These are phyloP conservation scores for Pantherophis guttatus DNA, from an alignment of 2,113 vertebrate genomes.

Conservation along the genomic window DNA sequence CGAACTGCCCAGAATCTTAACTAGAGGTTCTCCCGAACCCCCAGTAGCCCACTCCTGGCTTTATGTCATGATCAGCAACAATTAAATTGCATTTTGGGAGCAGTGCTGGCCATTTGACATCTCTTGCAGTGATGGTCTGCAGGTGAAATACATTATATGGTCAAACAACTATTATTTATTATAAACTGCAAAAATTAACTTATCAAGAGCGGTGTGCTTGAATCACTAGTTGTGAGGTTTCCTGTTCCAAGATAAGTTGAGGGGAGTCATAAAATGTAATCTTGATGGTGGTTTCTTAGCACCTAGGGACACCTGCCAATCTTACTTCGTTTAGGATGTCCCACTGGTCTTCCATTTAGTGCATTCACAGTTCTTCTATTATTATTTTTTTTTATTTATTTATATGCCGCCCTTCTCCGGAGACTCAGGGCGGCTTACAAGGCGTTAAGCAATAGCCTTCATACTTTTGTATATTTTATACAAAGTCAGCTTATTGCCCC, in stretches of 20 bases:
- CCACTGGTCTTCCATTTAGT: background rate
- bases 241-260: background rate
- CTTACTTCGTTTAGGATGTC: background rate
- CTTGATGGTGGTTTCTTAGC: background rate
- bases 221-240: background rate
- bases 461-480: too few relatives aligned
- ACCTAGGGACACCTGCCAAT: background rate
- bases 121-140: background rate
- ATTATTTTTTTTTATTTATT: too few relatives aligned
- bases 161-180: background rate
- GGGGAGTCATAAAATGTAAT: background rate
- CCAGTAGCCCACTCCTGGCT: too few relatives aligned
- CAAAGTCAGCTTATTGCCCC: too few relatives aligned
- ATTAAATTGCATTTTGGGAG: background rate
- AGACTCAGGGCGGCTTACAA: too few relatives aligned
- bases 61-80: background rate
- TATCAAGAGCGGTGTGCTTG: background rate
- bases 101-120: background rate
- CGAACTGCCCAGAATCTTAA: too few relatives aligned
- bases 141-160: background rate
- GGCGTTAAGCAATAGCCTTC: too few relatives aligned
- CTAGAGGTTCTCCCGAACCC: too few relatives aligned
- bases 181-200: background rate
- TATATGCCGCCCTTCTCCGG: too few relatives aligned
- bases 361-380: background rate